These are phyloP conservation scores for Cheilosia impressa DNA, from an alignment of 2,888 invertebrate genomes.

Conservation along the genomic window DNA sequence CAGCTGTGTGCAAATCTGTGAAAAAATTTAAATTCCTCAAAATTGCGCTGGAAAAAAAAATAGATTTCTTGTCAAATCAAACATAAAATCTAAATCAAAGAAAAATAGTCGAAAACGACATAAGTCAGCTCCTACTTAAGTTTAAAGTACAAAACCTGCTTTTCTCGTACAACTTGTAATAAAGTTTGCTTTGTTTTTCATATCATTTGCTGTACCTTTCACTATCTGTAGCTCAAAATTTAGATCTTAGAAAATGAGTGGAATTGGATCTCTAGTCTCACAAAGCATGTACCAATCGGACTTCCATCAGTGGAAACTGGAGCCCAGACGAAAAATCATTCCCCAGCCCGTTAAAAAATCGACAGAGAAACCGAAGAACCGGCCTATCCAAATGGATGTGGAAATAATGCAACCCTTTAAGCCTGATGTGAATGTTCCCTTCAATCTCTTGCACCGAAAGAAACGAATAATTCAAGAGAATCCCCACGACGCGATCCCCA, in stretches of 20 bases:
- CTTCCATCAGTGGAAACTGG: slow-evolving; percentile 1
- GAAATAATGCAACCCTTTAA: slow-evolving; percentile 71
- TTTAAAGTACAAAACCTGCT: too few species aligned
- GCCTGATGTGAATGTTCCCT: slow-evolving; percentile 66
- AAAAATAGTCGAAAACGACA: too few species aligned
- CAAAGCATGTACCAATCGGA: slow-evolving; percentile 39
- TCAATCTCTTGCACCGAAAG: slow-evolving; percentile 61
- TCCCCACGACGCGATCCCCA: slow-evolving; percentile 61
- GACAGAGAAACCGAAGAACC: slow-evolving; percentile 13
- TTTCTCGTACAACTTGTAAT: too few species aligned
- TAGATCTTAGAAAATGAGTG: neutral
- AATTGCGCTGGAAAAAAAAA: too few species aligned
- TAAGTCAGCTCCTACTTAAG: too few species aligned
- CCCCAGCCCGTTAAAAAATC: neutral
- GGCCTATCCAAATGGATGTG: slow-evolving; percentile 68
- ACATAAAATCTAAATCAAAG: too few species aligned
- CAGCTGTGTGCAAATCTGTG: too few species aligned
- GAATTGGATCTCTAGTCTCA: neutral
- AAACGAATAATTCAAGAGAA: slow-evolving; percentile 66
- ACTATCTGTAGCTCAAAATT: too few species aligned
- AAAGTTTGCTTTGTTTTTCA: too few species aligned
- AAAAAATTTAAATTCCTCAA: too few species aligned
- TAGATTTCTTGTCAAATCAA: too few species aligned
- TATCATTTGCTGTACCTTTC: too few species aligned
- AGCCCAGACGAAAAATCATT: neutral